Percentiles rank a stretch among this genome's conserved stretches.
These are phyloP conservation scores for Morbakka virulenta DNA, from an alignment of 30 jellyfish, hydroid and myxozoan genomes.

Conservation along the genomic window DNA sequence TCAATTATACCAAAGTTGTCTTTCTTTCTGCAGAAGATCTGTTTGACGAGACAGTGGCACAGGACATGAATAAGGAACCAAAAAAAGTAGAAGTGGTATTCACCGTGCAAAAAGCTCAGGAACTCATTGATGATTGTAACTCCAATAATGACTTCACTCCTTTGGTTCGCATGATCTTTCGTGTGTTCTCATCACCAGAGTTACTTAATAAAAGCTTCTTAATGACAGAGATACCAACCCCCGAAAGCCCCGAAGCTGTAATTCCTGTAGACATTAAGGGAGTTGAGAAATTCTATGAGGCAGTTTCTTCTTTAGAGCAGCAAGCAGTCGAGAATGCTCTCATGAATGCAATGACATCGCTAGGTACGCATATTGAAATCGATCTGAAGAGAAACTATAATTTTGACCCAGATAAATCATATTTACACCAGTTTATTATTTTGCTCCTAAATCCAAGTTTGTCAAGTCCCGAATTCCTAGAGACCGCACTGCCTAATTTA, in stretches of 20 bases:
- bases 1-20: too few relatives aligned
- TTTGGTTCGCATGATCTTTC: slow-evolving; percentile 51
- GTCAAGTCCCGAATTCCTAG: slow-evolving; percentile 64
- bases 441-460: slow-evolving; percentile 61
- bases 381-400: slow-evolving; percentile 31
- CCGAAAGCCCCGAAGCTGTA: background rate
- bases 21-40: too few relatives aligned
- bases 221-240: background rate
- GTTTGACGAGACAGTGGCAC: too few relatives aligned
- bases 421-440: slow-evolving; percentile 61
- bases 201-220: slow-evolving; percentile 54
- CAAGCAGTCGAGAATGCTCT: slow-evolving; percentile 70
- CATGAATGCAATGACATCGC: slow-evolving; percentile 64
- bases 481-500: slow-evolving; percentile 70
- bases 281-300: slow-evolving; percentile 27
- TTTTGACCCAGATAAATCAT: background rate
- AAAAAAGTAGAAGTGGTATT: slow-evolving; percentile 32
- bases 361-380: slow-evolving; percentile 59
- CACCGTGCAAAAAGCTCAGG: slow-evolving; percentile 1
- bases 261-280: slow-evolving; percentile 40
- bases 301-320: slow-evolving; percentile 33
- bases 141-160: slow-evolving; percentile 22
- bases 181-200: slow-evolving; percentile 69
- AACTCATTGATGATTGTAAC: slow-evolving; percentile 48
- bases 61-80: too few relatives aligned